Evolutionary conservation across 2,113 vertebrate genomes (phyloP).

Genomic region (Sclerurus mexicanus): DNA sequence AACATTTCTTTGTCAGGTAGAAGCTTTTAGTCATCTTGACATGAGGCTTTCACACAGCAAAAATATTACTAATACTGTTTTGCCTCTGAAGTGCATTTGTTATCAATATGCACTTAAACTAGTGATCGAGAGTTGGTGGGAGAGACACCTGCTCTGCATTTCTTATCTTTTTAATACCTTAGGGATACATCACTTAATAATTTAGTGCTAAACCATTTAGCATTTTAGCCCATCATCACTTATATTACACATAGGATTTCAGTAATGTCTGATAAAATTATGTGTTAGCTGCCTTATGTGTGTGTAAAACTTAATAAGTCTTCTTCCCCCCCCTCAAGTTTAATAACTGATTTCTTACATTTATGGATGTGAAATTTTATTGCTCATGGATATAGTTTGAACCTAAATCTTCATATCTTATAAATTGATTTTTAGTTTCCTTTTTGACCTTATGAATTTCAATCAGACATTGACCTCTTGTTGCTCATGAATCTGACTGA

Average conservation of each 20-base stretch:
- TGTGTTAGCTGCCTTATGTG: conserved; percentile 82
- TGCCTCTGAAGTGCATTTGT: conserved; percentile 78
- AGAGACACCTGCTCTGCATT: conserved; percentile 83
- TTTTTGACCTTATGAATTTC: conserved; percentile 89
- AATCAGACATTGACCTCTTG: conserved; percentile 85
- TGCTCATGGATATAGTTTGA: conserved; percentile 83
- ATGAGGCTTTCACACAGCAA: conserved; percentile 71
- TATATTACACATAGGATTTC: conserved; percentile 85
- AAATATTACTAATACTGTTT: conserved; percentile 80
- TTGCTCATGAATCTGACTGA: conserved; percentile 84
- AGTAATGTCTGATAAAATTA: conserved; percentile 85
- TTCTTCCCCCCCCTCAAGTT: conserved; percentile 77
- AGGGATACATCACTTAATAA: conserved; percentile 84
- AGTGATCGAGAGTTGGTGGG: conserved; percentile 74
- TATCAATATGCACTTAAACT: conserved; percentile 79
- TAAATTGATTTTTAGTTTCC: conserved; percentile 89
- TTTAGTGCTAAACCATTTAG: conserved; percentile 86
- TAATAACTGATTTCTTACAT: conserved; percentile 86
- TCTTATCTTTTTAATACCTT: conserved; percentile 80
- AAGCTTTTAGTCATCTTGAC: conserved; percentile 79
- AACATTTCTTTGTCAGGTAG: conserved; percentile 73
- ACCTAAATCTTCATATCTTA: conserved; percentile 87
- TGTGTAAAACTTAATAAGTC: conserved; percentile 87
- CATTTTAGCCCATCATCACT: conserved; percentile 83
- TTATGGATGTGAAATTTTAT: conserved; percentile 86